Evolutionary conservation across 2,797 vertebrate species (phyloP).

Genomic region (Chelonia mydas): DNA sequence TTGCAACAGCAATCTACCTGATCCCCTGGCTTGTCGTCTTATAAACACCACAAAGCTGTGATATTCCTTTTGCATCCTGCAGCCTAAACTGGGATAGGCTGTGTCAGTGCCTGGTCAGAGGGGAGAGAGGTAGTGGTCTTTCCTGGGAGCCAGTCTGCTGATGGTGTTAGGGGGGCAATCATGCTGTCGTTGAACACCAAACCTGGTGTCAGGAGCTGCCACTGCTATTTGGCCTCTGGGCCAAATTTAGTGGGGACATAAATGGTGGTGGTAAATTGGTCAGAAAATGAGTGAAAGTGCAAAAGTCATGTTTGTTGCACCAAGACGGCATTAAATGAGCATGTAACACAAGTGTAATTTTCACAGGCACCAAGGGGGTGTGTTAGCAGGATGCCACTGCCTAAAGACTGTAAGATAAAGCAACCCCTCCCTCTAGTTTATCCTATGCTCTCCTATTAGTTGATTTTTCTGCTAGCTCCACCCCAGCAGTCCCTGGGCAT

Average conservation of each 20-base stretch:
- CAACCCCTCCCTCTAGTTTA: neutral
- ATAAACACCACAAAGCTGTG: neutral
- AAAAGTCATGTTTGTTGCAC: neutral
- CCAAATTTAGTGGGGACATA: neutral
- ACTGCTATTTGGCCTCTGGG: neutral
- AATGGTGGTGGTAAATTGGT: neutral
- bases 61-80: neutral
- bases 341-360: neutral
- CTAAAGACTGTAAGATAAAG: neutral
- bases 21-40: neutral
- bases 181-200: neutral
- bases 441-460: accelerated
- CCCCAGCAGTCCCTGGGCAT: neutral
- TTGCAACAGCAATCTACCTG: neutral
- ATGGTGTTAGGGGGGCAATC: neutral
- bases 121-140: neutral
- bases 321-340: neutral
- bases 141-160: neutral
- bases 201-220: neutral
- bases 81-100: neutral
- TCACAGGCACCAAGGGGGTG: neutral
- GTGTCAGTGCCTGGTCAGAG: neutral
- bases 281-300: neutral
- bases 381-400: neutral
- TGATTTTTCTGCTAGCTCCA: neutral